These are phyloP conservation scores for Pseudeuparius sepicola DNA, from an alignment of 2,888 invertebrate genomes.

Conservation along the genomic window DNA sequence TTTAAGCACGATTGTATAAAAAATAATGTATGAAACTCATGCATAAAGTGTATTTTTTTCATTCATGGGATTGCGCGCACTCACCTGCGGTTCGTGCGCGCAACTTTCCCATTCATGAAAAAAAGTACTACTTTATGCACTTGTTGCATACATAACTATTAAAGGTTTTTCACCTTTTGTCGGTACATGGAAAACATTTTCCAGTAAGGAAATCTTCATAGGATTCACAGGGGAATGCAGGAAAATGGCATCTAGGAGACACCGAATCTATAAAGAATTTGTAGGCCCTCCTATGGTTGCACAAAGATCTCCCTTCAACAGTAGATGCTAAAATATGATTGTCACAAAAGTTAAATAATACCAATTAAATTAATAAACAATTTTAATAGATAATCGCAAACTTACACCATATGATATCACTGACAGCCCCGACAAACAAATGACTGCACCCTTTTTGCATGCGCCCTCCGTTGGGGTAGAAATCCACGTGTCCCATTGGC, in stretches of 20 bases:
- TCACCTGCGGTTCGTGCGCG: too few species aligned
- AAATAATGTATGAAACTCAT: too few species aligned
- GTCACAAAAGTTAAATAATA: too few species aligned
- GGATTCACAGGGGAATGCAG: constrained; percentile 77
- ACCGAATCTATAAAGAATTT: constrained; percentile 93
- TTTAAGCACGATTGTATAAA: too few species aligned
- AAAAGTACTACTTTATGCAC: too few species aligned
- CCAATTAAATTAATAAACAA: too few species aligned
- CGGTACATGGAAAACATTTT: constrained; percentile 61
- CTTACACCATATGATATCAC: constrained; percentile 81
- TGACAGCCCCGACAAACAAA: constrained; percentile 83
- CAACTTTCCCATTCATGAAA: too few species aligned
- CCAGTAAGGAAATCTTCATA: constrained; percentile 78
- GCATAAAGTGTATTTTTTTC: too few species aligned
- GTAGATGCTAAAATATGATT: constrained; percentile 51
- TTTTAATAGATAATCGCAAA: too few species aligned
- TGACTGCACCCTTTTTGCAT: constrained; percentile 90
- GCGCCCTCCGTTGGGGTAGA: constrained; percentile 85
- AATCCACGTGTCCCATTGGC: constrained; percentile 86
- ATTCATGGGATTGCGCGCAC: too few species aligned
- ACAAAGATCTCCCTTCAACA: constrained; percentile 75
- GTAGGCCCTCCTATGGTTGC: constrained; percentile 88
- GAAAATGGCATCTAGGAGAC: constrained; percentile 82
- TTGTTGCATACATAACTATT: too few species aligned
- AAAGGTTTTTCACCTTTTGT: constrained; percentile 33